phyloP scores from a whole-genome alignment of 1,140 invertebrate species.

The Nephotettix cincticeps region DNA sequence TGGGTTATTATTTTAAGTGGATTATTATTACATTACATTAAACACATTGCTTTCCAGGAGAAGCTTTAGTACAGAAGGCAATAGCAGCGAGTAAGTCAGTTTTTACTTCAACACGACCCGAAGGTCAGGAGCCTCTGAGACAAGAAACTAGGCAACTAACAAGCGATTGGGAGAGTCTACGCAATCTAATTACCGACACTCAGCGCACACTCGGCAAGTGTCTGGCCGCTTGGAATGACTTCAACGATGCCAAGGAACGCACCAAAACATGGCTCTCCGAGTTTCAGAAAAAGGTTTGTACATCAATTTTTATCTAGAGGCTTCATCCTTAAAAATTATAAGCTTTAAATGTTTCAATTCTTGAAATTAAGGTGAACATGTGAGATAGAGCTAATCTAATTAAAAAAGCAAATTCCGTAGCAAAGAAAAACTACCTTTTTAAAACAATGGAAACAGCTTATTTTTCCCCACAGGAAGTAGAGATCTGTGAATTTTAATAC shows the following conservation, averaged over 20 bases:
- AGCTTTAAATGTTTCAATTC: too few relatives aligned
- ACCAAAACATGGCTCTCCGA: constrained; percentile 78
- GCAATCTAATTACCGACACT: constrained; percentile 76
- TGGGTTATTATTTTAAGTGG: too few relatives aligned
- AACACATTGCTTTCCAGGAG: constrained; percentile 52
- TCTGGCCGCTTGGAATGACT: constrained; percentile 84
- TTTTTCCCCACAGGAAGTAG: too few relatives aligned
- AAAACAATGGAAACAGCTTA: too few relatives aligned
- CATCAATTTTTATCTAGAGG: too few relatives aligned
- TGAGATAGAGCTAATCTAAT: too few relatives aligned
- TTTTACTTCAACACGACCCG: constrained; percentile 75
- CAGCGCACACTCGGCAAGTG: constrained; percentile 76
- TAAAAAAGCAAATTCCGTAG: too few relatives aligned
- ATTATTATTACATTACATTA: too few relatives aligned
- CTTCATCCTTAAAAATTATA: too few relatives aligned
- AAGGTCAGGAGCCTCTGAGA: constrained; percentile 82
- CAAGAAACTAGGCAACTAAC: constrained; percentile 85
- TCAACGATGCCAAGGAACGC: constrained; percentile 70
- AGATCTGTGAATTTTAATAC: too few relatives aligned
- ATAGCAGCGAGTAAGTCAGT: constrained; percentile 76
- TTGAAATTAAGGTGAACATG: too few relatives aligned
- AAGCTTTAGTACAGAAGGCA: constrained; percentile 69
- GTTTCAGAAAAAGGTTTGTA: constrained; percentile 62
- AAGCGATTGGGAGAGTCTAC: constrained; percentile 82
- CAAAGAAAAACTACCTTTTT: too few relatives aligned